phyloP scores from a whole-genome alignment of 1,140 invertebrate genomes.

The Cylas formicarius region DNA sequence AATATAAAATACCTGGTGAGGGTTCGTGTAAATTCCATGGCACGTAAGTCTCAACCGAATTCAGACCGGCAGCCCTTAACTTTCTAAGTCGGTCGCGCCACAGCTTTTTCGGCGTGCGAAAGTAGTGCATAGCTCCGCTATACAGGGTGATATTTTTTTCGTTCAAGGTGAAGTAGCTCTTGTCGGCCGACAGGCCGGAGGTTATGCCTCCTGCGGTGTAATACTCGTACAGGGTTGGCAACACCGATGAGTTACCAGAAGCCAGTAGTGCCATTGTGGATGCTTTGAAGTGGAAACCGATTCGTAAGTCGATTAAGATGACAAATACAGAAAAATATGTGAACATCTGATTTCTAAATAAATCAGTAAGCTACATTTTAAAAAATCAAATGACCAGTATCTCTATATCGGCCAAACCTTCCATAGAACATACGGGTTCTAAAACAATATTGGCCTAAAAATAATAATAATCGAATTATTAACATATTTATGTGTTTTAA shows the following conservation, averaged over 20 bases:
- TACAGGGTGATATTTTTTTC: constrained; percentile 32
- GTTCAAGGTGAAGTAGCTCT: constrained; percentile 33
- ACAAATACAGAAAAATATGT: too few relatives aligned
- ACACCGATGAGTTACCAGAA: background rate
- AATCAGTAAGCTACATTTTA: too few relatives aligned
- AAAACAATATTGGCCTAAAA: too few relatives aligned
- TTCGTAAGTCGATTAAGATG: too few relatives aligned
- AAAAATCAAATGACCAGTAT: too few relatives aligned
- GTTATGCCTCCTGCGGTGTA: constrained; percentile 33
- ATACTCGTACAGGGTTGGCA: constrained; percentile 35
- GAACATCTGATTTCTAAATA: too few relatives aligned
- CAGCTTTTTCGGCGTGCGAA: constrained; percentile 63
- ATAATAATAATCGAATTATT: too few relatives aligned
- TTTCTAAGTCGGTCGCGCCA: constrained; percentile 24
- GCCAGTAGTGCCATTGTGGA: background rate
- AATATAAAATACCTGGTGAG: constrained; percentile 64
- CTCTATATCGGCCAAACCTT: too few relatives aligned
- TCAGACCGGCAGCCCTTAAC: constrained; percentile 59
- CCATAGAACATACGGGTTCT: too few relatives aligned
- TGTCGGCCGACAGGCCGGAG: constrained; percentile 24
- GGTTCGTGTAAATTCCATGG: constrained; percentile 90
- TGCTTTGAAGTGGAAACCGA: too few relatives aligned
- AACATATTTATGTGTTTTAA: too few relatives aligned
- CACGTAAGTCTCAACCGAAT: constrained; percentile 87
- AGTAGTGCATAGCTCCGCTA: constrained; percentile 85